Conservation (phyloP, 2,888 invertebrate species). For the Prenolepis imparis region DNA sequence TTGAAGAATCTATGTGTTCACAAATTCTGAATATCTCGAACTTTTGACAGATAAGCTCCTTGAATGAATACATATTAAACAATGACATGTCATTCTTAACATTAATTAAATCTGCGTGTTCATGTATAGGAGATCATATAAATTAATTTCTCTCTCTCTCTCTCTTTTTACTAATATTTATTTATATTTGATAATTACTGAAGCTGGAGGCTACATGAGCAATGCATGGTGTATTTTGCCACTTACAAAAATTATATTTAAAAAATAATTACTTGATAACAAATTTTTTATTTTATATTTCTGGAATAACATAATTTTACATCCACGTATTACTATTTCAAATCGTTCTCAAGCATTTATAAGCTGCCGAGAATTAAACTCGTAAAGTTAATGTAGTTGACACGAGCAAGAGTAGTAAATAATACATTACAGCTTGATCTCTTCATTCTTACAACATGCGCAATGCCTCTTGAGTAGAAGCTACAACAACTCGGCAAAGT, state of each 20-base stretch:
- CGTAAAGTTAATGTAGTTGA: not conserved
- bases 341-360: not conserved
- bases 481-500: not conserved
- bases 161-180: too few species aligned
- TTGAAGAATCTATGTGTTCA: not conserved
- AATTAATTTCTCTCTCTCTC: too few species aligned
- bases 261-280: not conserved
- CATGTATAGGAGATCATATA: too few species aligned
- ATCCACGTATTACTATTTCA: not conserved
- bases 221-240: not conserved
- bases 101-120: not conserved
- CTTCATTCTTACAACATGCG: not conserved
- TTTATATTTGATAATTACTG: not conserved
- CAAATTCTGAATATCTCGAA: not conserved
- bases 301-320: not conserved
- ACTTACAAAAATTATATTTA: not conserved
- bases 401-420: not conserved
- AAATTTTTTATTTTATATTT: not conserved
- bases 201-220: too few species aligned
- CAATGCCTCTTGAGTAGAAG: not conserved
- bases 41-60: not conserved
- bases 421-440: not conserved
- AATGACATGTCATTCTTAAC: not conserved
- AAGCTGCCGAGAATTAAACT: not conserved
- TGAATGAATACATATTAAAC: too few species aligned